Percentiles rank a stretch among this genome's conserved stretches.
Conservation (phyloP, 2,797 vertebrate species). For the Discoglossus pictus region DNA sequence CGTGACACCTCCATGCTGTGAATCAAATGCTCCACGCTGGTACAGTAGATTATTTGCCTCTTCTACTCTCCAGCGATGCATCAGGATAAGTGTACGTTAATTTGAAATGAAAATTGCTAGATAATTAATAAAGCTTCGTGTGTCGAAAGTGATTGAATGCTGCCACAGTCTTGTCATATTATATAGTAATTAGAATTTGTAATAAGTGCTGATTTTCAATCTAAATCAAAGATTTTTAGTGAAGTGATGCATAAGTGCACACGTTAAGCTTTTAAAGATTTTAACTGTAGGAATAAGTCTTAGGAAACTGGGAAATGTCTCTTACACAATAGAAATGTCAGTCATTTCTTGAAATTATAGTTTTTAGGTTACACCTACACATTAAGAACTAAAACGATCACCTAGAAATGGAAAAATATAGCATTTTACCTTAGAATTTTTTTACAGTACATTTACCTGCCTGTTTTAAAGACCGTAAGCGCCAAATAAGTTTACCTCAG, state of each 20-base stretch:
- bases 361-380: too few relatives aligned
- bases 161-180: not conserved
- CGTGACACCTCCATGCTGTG: constrained; percentile 4
- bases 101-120: constrained; percentile 32
- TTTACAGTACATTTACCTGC: too few relatives aligned
- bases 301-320: not conserved
- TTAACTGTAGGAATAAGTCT: not conserved
- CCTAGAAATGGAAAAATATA: too few relatives aligned
- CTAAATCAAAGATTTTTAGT: constrained; percentile 15
- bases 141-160: constrained; percentile 26
- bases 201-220: constrained; percentile 4
- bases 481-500: too few relatives aligned
- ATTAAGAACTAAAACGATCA: too few relatives aligned
- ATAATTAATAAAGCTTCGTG: constrained; percentile 37
- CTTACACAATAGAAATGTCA: not conserved
- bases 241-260: not conserved
- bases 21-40: constrained; percentile 18
- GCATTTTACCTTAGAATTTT: too few relatives aligned
- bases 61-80: constrained; percentile 2
- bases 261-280: not conserved
- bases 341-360: too few relatives aligned
- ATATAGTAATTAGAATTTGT: constrained; percentile 27
- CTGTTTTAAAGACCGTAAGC: too few relatives aligned
- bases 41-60: not conserved
- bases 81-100: constrained; percentile 25